Percentiles rank a stretch among this genome's conserved stretches.
These are phyloP conservation scores for Ceyx margarethae DNA, from an alignment of 2,113 vertebrate species.

Conservation along the genomic window DNA sequence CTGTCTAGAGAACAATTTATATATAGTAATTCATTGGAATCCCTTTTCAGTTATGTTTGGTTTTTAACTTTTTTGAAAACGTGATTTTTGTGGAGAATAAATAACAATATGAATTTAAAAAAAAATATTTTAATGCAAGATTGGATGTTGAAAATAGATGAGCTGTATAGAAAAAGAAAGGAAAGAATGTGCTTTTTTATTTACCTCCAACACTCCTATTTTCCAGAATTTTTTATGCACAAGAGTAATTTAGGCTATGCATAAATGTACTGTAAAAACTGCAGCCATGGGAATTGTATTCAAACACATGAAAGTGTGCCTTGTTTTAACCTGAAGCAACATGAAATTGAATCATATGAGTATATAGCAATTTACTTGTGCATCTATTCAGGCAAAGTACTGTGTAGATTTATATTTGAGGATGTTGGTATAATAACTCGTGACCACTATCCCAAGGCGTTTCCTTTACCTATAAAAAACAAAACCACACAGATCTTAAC, in stretches of 20 bases:
- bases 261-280: conserved; percentile 45
- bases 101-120: not conserved
- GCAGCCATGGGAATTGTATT: conserved; percentile 57
- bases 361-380: conserved; percentile 29
- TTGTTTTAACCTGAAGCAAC: conserved; percentile 75
- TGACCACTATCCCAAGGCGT: conserved; percentile 34
- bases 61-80: not conserved
- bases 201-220: conserved; percentile 46
- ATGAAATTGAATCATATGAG: conserved; percentile 67
- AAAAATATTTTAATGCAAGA: not conserved
- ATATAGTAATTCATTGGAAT: not conserved
- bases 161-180: not conserved
- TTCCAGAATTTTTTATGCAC: conserved; percentile 52
- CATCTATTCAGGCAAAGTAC: conserved; percentile 40
- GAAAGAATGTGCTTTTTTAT: not conserved
- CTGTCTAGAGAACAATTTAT: conserved; percentile 24
- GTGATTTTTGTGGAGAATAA: not conserved
- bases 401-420: conserved; percentile 48
- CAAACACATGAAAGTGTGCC: conserved; percentile 62
- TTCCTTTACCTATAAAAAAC: not conserved
- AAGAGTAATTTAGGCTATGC: conserved; percentile 17
- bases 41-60: not conserved
- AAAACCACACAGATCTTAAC: conserved; percentile 11
- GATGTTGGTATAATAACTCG: conserved; percentile 50
- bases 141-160: not conserved